Percentiles rank a stretch among this genome's conserved stretches.
phyloP scores from a whole-genome alignment of 2,888 invertebrate genomes.

The Criorhina ranunculi region DNA sequence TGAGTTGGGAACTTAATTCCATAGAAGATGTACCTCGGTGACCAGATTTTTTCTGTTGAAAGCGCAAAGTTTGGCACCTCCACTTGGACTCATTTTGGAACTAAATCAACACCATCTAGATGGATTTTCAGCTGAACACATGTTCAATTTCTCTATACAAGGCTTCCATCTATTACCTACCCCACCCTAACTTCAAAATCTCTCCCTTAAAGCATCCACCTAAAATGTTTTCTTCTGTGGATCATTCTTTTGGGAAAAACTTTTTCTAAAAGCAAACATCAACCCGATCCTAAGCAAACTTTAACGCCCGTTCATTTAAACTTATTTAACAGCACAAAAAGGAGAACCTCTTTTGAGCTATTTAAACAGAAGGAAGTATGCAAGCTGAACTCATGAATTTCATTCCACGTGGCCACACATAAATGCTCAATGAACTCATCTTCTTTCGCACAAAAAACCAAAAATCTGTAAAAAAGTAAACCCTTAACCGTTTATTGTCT shows the following conservation, averaged over 20 bases:
- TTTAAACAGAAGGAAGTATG: neutral
- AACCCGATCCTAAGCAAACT: neutral
- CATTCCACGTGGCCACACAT: slow-evolving; percentile 32
- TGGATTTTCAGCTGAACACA: no score
- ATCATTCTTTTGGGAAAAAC: neutral
- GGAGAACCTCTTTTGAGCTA: neutral
- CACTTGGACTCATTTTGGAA: no score
- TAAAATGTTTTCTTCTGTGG: no score
- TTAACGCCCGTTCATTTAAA: neutral
- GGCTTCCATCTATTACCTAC: no score
- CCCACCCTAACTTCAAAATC: no score
- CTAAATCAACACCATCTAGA: no score
- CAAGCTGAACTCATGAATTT: slow-evolving; percentile 13
- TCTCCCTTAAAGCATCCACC: no score
- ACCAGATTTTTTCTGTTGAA: no score
- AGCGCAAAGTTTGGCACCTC: no score
- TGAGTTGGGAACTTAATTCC: no score
- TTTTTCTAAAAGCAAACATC: neutral
- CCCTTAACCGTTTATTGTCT: slow-evolving; percentile 12
- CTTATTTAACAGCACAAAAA: neutral
- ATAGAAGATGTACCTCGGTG: no score
- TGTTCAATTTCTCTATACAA: no score
- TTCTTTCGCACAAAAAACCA: neutral
- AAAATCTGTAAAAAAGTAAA: neutral
- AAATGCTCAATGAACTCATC: slow-evolving; percentile 25